Conservation (phyloP, 2,888 invertebrate genomes). For the Pyrrhosoma nymphula region DNA sequence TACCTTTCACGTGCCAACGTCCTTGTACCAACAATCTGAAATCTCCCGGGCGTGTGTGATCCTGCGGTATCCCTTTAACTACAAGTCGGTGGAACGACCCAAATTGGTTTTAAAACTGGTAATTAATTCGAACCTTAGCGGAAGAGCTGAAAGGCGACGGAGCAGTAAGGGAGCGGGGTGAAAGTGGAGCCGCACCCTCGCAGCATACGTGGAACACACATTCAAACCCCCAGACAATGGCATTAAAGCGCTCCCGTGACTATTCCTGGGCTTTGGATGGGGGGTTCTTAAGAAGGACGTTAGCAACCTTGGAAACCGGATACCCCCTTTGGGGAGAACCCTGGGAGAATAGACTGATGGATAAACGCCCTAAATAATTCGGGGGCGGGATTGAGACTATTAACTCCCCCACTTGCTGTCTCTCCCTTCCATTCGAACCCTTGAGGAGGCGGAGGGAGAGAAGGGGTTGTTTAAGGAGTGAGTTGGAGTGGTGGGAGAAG, state of each 20-base stretch:
- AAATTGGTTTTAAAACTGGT: background rate
- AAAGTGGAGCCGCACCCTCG: background rate
- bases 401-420: background rate
- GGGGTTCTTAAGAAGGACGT: background rate
- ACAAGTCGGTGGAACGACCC: background rate
- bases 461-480: background rate
- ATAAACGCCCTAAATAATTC: slow-evolving; percentile 23
- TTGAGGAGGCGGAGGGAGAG: background rate
- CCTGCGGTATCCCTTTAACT: background rate
- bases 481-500: background rate
- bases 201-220: background rate
- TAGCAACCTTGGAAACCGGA: background rate
- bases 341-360: background rate
- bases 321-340: background rate
- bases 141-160: background rate
- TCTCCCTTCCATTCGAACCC: background rate
- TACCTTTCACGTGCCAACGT: no score
- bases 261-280: background rate
- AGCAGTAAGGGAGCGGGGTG: background rate
- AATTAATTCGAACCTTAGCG: background rate
- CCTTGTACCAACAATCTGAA: background rate
- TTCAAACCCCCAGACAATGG: background rate
- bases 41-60: background rate
- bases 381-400: slow-evolving; percentile 4
- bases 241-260: background rate